Evolutionary conservation across 2,888 invertebrate species (phyloP).

Genomic region (Polylopha cassiicola): DNA sequence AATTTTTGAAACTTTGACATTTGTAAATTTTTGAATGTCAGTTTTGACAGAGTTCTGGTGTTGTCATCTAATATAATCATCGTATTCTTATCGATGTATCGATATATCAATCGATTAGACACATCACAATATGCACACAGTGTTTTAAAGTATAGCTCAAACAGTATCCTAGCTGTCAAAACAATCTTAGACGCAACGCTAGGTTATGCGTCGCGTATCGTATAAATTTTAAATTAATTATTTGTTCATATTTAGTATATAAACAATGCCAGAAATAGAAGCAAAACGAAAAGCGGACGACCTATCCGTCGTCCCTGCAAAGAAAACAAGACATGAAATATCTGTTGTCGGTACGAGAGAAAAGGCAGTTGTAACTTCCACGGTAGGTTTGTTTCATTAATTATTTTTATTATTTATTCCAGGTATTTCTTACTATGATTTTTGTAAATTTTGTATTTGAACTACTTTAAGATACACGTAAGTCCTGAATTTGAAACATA

Average conservation of each 20-base stretch:
- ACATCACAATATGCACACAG: no score
- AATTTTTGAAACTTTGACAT: conserved; percentile 10
- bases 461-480: no score
- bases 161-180: conserved; percentile 15
- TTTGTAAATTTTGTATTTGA: no score
- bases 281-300: conserved; percentile 81
- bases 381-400: conserved; percentile 70
- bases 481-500: no score
- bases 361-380: conserved; percentile 83
- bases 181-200: conserved; percentile 17
- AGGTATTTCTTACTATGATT: no score
- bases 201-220: conserved; percentile 11
- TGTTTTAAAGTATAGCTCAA: conserved; percentile 3
- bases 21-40: background rate
- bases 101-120: background rate
- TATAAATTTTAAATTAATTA: background rate
- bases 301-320: conserved; percentile 77
- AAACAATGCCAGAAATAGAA: conserved; percentile 68
- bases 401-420: background rate
- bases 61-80: background rate
- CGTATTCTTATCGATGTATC: background rate
- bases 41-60: background rate
- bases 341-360: conserved; percentile 83
- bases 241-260: conserved; percentile 4
- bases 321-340: conserved; percentile 83